phyloP scores from a whole-genome alignment of 2,888 invertebrate genomes.

The Cyclophora punctaria region DNA sequence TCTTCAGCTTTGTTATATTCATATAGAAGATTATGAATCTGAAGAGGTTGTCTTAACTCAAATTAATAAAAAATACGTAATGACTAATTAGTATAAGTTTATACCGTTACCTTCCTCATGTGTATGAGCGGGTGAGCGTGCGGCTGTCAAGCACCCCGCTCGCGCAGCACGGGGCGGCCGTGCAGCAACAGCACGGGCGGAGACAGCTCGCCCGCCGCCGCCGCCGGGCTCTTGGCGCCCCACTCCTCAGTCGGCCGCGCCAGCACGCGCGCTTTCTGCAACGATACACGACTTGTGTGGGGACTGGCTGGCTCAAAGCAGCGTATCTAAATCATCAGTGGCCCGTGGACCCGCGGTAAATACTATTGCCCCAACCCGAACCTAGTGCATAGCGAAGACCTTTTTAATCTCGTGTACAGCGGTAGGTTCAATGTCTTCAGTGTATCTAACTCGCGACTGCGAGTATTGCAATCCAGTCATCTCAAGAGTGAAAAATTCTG shows the following conservation, averaged over 20 bases:
- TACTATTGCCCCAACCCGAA: too few species aligned
- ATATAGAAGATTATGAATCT: neutral
- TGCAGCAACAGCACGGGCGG: constrained; percentile 68
- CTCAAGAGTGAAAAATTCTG: too few species aligned
- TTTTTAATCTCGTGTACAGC: too few species aligned
- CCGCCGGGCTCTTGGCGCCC: constrained; percentile 80
- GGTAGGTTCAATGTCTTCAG: too few species aligned
- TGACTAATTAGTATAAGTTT: neutral
- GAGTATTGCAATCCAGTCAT: too few species aligned
- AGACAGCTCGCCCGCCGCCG: constrained; percentile 61
- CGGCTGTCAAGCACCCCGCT: constrained; percentile 71
- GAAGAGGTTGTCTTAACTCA: neutral
- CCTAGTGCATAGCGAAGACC: too few species aligned
- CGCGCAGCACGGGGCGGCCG: constrained; percentile 72
- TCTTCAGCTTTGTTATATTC: neutral
- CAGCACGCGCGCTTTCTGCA: constrained; percentile 76
- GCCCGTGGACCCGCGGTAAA: too few species aligned
- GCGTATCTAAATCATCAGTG: too few species aligned
- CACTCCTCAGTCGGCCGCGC: constrained; percentile 82
- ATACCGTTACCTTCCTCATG: constrained; percentile 52
- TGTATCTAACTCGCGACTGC: too few species aligned
- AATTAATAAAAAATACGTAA: neutral
- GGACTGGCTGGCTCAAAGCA: too few species aligned
- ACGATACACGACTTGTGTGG: too few species aligned
- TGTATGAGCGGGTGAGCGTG: constrained; percentile 59